Evolutionary conservation across 2,113 vertebrate genomes (phyloP).

Genomic region (Lasiurus borealis): DNA sequence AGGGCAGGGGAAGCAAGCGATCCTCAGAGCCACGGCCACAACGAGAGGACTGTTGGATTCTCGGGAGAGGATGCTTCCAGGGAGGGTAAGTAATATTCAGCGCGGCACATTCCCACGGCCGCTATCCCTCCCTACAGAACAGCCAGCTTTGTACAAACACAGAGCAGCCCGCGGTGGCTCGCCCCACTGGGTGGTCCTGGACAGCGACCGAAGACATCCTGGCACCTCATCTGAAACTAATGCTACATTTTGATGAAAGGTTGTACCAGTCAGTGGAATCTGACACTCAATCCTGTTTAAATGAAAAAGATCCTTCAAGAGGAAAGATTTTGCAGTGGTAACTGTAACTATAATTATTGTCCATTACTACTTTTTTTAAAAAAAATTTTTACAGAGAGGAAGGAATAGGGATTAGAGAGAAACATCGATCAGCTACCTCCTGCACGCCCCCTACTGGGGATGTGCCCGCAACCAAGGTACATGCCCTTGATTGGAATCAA

Average conservation of each 20-base stretch:
- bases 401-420: no score
- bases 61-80: not conserved
- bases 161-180: accelerated
- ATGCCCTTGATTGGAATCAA: no score
- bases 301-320: not conserved
- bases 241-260: not conserved
- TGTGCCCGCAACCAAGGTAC: no score
- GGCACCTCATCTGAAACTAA: not conserved
- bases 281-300: not conserved
- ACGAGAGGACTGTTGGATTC: accelerated
- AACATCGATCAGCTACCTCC: no score
- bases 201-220: no score
- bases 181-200: not conserved
- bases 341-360: accelerated
- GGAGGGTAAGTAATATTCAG: accelerated
- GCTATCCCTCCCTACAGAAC: not conserved
- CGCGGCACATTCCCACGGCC: accelerated
- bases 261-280: not conserved
- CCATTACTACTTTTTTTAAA: not conserved
- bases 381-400: no score
- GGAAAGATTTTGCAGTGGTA: no score
- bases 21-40: accelerated
- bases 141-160: no score
- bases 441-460: no score
- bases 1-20: accelerated